Base-by-base conservation (phyloP, 1,140 invertebrate genomes). In the Pomacea maculata region DNA sequence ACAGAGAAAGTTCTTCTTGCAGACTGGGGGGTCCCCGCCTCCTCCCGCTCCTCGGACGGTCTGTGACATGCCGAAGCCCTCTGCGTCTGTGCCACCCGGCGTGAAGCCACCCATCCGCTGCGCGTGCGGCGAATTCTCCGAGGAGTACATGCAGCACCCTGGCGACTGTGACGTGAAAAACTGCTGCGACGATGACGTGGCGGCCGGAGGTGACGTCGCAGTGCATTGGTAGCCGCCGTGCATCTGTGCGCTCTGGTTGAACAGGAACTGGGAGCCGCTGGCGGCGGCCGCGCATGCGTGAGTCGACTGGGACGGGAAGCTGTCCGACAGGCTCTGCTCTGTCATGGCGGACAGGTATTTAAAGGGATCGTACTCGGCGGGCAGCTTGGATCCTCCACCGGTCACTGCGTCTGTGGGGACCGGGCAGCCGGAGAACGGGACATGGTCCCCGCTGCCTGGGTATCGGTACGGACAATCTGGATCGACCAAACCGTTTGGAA, bases 331-430 rank as follows among this genome's bases (percentile, higher is more conserved):
- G 76, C 70, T 79, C 72, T 83, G 82, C 65, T 83, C 82, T 1
- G 82, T 65, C 82, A 83, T 83, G 71, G 82, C 82, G 45, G 79
- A 81, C 29, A 83, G 70, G 64, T 52, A 83, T 65, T 83, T 80
- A 70, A 83, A 79, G 6, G 82, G 80, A 71, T 83, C 77, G 77
- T 83, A 83, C 17, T 75, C 72, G 15, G 61, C 14, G 61, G 79
- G 72, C 17, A 75, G 64, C 54, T 75, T 74, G 61, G 55, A 17
- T 15, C 34, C 78, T 9, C 55, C 11, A 3, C 55, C 57, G 14
- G 78, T 7, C n/a, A 25, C 55, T 4, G 72, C n/a, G 45, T 71
- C 63, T 17, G 72, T 63, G 19, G 73, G n/a, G 64, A 67, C 63
- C 10, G 72, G 14, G 34, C 55, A 65, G 21, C 57, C 29, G 55